Percentiles rank a stretch among this genome's conserved stretches.
Evolutionary conservation across 1,140 invertebrate species (phyloP).

Genomic region (Brachionus calyciflorus): DNA sequence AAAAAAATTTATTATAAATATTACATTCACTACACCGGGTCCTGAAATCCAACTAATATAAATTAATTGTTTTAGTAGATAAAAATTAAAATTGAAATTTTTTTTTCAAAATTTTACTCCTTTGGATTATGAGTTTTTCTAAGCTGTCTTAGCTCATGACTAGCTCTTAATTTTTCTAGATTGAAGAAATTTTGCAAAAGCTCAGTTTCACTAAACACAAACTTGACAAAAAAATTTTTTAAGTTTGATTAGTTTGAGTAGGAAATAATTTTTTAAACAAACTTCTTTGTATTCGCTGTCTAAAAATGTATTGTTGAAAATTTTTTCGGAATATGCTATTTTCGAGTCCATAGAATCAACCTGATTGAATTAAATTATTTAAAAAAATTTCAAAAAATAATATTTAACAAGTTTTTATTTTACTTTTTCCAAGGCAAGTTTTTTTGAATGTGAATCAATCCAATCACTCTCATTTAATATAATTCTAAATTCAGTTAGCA

Average conservation of each 20-base stretch:
- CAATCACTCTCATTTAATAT: slow-evolving; percentile 69
- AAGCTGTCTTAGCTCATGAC: not conserved
- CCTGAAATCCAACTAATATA: slow-evolving; percentile 61
- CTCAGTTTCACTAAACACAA: slow-evolving; percentile 27
- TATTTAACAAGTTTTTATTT: not conserved
- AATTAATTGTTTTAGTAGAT: not conserved
- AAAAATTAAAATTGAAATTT: no score
- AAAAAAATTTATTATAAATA: not conserved
- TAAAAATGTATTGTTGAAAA: slow-evolving; percentile 50
- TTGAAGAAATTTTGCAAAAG: slow-evolving; percentile 29
- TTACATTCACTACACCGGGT: slow-evolving; percentile 63
- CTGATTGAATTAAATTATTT: slow-evolving; percentile 45
- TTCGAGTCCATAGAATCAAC: slow-evolving; percentile 49
- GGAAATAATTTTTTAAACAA: no score
- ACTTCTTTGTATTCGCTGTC: slow-evolving; percentile 52
- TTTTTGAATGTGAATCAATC: slow-evolving; percentile 75
- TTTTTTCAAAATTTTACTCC: slow-evolving; percentile 38
- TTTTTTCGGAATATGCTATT: slow-evolving; percentile 52
- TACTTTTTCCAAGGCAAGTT: slow-evolving; percentile 71
- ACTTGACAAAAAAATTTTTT: slow-evolving; percentile 29
- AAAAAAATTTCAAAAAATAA: not conserved
- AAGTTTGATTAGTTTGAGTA: no score
- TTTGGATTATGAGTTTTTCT: slow-evolving; percentile 28
- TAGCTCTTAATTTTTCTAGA: slow-evolving; percentile 13
- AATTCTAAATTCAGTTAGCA: slow-evolving; percentile 72